A percentile compares a stretch with the other conserved stretches of the same genome.
phyloP scores from a whole-genome alignment of 2,797 vertebrate species.

The Gymnoscopelus braueri region DNA sequence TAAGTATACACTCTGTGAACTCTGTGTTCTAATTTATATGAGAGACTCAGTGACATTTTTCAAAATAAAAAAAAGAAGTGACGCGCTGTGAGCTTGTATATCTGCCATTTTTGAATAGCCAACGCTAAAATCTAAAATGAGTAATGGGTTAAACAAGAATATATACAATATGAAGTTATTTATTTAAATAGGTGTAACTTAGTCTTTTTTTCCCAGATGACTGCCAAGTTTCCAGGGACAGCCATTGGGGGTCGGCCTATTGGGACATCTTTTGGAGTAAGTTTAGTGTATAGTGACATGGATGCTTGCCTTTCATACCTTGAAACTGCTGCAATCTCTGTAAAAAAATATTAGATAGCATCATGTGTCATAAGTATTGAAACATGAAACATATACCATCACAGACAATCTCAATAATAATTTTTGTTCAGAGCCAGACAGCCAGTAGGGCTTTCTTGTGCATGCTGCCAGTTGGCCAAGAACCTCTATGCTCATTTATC shows the following conservation, averaged over 20 bases:
- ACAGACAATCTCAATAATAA: too few species aligned
- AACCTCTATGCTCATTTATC: too few species aligned
- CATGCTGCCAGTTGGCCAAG: too few species aligned
- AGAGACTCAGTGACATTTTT: neutral
- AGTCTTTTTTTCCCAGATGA: constrained; percentile 82
- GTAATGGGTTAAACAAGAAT: too few species aligned
- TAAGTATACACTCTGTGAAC: constrained; percentile 69
- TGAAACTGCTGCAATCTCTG: neutral
- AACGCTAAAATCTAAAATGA: too few species aligned
- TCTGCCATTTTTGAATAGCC: too few species aligned
- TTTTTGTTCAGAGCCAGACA: too few species aligned
- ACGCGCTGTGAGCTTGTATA: too few species aligned
- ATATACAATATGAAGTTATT: neutral
- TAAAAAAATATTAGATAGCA: neutral
- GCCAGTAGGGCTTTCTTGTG: too few species aligned
- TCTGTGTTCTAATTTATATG: neutral
- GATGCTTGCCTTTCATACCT: neutral
- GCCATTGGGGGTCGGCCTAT: constrained; percentile 85
- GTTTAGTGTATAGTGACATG: constrained; percentile 33
- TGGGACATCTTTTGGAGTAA: constrained; percentile 89
- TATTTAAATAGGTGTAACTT: neutral
- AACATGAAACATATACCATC: neutral
- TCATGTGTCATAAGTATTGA: neutral
- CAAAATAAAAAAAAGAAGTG: too few species aligned
- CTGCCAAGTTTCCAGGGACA: constrained; percentile 90